These are phyloP conservation scores for Caenorhabditis uteleia DNA, from an alignment of 2,888 invertebrate genomes.

Conservation along the genomic window DNA sequence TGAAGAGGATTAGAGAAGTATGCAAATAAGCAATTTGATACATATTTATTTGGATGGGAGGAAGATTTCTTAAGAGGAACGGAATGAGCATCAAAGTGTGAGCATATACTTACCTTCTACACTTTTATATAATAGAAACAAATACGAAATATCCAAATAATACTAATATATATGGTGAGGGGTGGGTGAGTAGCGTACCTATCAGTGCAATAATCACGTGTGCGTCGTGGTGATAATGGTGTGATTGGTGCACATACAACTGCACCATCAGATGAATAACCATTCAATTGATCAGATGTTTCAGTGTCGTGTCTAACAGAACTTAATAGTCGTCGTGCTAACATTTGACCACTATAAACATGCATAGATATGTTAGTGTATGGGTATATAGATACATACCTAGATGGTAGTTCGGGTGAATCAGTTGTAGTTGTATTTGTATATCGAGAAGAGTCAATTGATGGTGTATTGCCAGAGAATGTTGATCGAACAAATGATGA, in stretches of 20 bases:
- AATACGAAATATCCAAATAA: neutral
- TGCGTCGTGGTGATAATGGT: conserved; percentile 29
- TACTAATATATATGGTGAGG: too few relatives aligned
- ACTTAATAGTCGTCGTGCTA: conserved; percentile 29
- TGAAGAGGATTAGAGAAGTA: too few relatives aligned
- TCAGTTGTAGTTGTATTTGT: conserved; percentile 47
- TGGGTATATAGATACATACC: conserved; percentile 8
- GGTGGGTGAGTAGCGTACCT: conserved; percentile 11
- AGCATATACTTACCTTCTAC: too few relatives aligned
- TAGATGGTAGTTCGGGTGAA: conserved; percentile 50
- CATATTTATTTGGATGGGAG: too few relatives aligned
- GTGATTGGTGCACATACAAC: conserved; percentile 37
- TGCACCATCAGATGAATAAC: conserved; percentile 37
- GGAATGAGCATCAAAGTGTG: too few relatives aligned
- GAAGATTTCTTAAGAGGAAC: too few relatives aligned
- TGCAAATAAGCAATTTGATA: too few relatives aligned
- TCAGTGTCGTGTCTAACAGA: conserved; percentile 37
- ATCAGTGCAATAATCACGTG: conserved; percentile 36
- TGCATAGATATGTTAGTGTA: neutral
- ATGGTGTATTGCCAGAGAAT: conserved; percentile 38
- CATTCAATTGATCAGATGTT: conserved; percentile 25
- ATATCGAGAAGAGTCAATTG: conserved; percentile 47
- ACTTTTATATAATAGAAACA: too few relatives aligned
- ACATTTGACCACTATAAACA: conserved; percentile 29
- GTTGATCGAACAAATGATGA: conserved; percentile 44